These are phyloP conservation scores for Plotosus lineatus DNA, from an alignment of 2,113 vertebrate genomes.

Conservation along the genomic window DNA sequence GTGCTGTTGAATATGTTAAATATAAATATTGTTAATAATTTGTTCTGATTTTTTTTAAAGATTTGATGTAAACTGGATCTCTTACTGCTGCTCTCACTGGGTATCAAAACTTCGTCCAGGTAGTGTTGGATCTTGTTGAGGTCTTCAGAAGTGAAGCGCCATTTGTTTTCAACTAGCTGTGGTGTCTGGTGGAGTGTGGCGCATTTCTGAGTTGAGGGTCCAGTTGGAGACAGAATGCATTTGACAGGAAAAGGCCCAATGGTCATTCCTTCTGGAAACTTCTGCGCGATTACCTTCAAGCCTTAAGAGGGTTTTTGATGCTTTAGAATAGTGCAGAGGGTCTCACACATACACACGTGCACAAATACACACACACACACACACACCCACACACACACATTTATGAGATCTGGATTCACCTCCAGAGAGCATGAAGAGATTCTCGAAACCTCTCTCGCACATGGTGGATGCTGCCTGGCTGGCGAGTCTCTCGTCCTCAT, in stretches of 20 bases:
- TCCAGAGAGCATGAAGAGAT: constrained; percentile 94
- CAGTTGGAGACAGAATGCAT: constrained; percentile 66
- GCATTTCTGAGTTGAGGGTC: constrained; percentile 62
- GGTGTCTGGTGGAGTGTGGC: constrained; percentile 35
- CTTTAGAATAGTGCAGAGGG: too few species aligned
- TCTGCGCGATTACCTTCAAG: constrained; percentile 88
- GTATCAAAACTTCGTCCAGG: constrained; percentile 77
- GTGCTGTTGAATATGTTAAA: not conserved
- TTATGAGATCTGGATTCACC: too few species aligned
- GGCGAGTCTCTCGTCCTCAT: constrained; percentile 90
- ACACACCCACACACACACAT: too few species aligned
- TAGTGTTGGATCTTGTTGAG: constrained; percentile 80
- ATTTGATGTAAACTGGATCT: not conserved
- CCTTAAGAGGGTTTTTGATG: constrained; percentile 66
- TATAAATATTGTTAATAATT: not conserved
- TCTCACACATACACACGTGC: too few species aligned
- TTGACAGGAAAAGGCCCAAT: constrained; percentile 78
- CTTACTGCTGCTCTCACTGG: constrained; percentile 80
- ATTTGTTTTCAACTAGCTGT: constrained; percentile 75
- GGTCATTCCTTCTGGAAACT: constrained; percentile 85
- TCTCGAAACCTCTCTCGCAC: constrained; percentile 93
- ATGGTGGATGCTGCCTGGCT: constrained; percentile 88
- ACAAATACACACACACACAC: too few species aligned
- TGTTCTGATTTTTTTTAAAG: not conserved
- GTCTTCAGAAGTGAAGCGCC: constrained; percentile 84